A percentile compares a stretch with the other conserved stretches of the same genome.
phyloP scores from a whole-genome alignment of 2,888 invertebrate species.

The Sturmia bella region DNA sequence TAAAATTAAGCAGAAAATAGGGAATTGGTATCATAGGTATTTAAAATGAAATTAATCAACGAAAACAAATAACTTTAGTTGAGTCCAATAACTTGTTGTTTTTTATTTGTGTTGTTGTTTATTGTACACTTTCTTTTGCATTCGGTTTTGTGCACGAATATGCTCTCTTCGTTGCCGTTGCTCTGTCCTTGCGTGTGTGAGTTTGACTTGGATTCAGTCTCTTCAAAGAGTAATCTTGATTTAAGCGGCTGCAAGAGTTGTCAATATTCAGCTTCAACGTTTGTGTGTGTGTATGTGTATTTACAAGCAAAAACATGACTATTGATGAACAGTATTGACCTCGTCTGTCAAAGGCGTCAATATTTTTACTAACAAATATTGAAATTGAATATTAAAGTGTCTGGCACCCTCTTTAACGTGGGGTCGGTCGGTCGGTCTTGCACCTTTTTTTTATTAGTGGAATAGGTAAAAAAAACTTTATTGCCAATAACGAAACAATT shows the following conservation, averaged over 20 bases:
- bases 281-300: too few species aligned
- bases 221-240: background rate
- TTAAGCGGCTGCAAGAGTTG: too few species aligned
- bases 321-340: too few species aligned
- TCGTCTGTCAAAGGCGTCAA: too few species aligned
- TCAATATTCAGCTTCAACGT: too few species aligned
- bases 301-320: too few species aligned
- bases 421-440: too few species aligned
- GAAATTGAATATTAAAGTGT: too few species aligned
- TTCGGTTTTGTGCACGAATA: constrained; percentile 18
- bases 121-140: constrained; percentile 60
- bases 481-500: constrained; percentile 28
- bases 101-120: constrained; percentile 49
- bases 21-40: background rate
- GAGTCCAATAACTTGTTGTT: constrained; percentile 9
- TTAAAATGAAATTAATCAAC: constrained; percentile 20
- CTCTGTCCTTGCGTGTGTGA: background rate
- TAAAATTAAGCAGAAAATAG: background rate
- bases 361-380: too few species aligned
- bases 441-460: background rate
- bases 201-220: background rate
- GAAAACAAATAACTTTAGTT: constrained; percentile 16
- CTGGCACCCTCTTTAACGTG: too few species aligned
- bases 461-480: constrained; percentile 31
- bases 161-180: background rate